Conservation (phyloP, 2,797 vertebrate species). For the Enteromius trimaculatus region DNA sequence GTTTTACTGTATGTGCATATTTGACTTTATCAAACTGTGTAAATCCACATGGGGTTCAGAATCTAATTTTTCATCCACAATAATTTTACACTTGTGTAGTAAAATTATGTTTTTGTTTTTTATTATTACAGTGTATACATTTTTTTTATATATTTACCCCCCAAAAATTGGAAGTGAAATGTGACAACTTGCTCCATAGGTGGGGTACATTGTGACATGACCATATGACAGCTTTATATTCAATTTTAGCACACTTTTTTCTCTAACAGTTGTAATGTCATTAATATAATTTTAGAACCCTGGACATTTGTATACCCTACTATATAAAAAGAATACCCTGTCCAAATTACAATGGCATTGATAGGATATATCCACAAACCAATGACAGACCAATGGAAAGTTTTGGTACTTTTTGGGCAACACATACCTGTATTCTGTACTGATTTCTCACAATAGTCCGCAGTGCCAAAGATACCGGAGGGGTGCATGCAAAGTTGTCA, state of each 20-base stretch:
- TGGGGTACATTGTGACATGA: too few relatives aligned
- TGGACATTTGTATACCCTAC: neutral
- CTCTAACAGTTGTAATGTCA: neutral
- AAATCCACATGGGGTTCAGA: neutral
- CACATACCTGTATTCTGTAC: conserved; percentile 50
- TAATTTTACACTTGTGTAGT: too few relatives aligned
- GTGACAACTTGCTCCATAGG: too few relatives aligned
- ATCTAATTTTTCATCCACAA: too few relatives aligned
- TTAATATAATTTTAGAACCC: neutral
- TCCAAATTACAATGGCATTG: neutral
- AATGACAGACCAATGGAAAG: neutral
- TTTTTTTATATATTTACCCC: too few relatives aligned
- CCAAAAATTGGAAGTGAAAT: too few relatives aligned
- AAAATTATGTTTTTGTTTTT: too few relatives aligned
- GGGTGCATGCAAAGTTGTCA: conserved; percentile 18
- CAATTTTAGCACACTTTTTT: too few relatives aligned
- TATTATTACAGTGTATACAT: too few relatives aligned
- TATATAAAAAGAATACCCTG: neutral
- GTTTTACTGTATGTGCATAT: too few relatives aligned
- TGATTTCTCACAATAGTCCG: conserved; percentile 36
- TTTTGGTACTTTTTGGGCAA: neutral
- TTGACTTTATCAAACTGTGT: neutral
- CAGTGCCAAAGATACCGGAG: conserved; percentile 44
- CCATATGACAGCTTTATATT: too few relatives aligned
- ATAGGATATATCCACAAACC: neutral